Evolutionary conservation across 2,888 invertebrate genomes (phyloP).

Genomic region (Cacoxenus indagator): DNA sequence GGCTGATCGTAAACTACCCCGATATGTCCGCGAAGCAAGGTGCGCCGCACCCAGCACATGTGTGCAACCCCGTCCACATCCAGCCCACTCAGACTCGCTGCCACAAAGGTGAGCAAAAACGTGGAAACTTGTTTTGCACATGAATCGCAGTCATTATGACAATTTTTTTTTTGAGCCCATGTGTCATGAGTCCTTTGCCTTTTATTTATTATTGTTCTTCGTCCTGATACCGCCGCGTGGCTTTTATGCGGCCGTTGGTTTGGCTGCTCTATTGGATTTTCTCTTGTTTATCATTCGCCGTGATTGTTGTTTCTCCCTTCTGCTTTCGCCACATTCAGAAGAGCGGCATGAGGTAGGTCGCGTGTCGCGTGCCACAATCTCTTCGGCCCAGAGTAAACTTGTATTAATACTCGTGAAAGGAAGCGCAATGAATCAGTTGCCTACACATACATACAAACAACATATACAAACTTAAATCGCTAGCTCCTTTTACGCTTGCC

Average conservation of each 20-base stretch:
- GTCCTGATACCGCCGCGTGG: conserved; percentile 23
- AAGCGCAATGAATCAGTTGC: background rate
- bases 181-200: conserved; percentile 51
- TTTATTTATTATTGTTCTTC: conserved; percentile 15
- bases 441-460: background rate
- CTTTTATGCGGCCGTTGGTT: background rate
- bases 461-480: background rate
- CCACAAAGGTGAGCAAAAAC: conserved; percentile 27
- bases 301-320: background rate
- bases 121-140: conserved; percentile 30
- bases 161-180: conserved; percentile 47
- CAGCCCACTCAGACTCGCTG: background rate
- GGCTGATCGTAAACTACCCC: conserved; percentile 18
- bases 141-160: conserved; percentile 31
- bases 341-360: conserved; percentile 53
- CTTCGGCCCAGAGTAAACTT: conserved; percentile 2
- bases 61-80: conserved; percentile 10
- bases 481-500: background rate
- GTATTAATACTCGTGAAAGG: background rate
- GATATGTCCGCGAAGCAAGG: conserved; percentile 13
- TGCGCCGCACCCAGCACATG: background rate
- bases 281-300: conserved; percentile 1
- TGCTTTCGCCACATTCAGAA: background rate
- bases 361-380: conserved; percentile 57
- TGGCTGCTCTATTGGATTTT: conserved; percentile 7